Conservation (phyloP, 2,113 vertebrate genomes). For the Scortum barcoo region DNA sequence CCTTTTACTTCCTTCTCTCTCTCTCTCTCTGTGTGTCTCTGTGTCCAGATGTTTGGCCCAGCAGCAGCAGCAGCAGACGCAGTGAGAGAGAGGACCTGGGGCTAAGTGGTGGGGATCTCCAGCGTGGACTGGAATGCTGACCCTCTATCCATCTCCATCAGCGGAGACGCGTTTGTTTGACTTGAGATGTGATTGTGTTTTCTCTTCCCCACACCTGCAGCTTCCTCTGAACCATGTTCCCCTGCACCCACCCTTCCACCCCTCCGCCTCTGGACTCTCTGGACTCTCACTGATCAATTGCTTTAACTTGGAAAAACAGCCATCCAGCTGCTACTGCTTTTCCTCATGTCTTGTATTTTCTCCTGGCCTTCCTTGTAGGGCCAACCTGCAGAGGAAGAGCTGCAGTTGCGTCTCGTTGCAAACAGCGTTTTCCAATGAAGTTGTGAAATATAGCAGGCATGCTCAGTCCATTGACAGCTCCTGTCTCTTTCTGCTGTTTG, state of each 20-base stretch:
- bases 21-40: conserved; percentile 8
- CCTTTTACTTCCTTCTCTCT: conserved; percentile 44
- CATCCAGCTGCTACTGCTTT: conserved; percentile 71
- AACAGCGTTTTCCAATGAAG: conserved; percentile 28
- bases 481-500: conserved; percentile 57
- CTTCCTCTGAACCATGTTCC: conserved; percentile 72
- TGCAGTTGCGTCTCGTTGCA: conserved; percentile 22
- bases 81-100: conserved; percentile 48
- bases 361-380: conserved; percentile 14
- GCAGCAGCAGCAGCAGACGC: conserved; percentile 26
- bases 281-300: conserved; percentile 73
- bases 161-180: conserved; percentile 77
- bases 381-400: conserved; percentile 37
- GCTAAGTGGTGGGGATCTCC: conserved; percentile 69
- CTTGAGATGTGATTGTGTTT: conserved; percentile 84
- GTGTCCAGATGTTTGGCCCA: conserved; percentile 74
- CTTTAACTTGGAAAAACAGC: conserved; percentile 72
- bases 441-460: conserved; percentile 26
- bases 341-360: conserved; percentile 50
- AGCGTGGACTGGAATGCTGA: conserved; percentile 81
- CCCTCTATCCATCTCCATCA: conserved; percentile 84
- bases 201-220: conserved; percentile 85
- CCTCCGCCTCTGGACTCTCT: conserved; percentile 42
- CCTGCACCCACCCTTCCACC: neutral
- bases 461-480: conserved; percentile 43